These are phyloP conservation scores for Conus betulinus DNA, from an alignment of 1,140 invertebrate genomes.

Conservation along the genomic window DNA sequence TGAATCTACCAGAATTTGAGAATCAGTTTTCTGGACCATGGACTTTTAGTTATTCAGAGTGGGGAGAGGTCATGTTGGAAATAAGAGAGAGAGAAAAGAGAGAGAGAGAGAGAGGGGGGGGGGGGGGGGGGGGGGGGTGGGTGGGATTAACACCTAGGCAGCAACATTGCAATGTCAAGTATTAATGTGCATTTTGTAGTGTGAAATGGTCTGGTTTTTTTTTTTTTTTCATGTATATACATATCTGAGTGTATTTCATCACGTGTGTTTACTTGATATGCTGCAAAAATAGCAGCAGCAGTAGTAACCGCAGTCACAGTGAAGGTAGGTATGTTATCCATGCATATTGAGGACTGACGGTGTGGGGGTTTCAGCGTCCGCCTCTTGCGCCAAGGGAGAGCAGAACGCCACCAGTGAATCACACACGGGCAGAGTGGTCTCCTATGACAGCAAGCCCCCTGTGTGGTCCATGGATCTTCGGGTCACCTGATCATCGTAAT, in stretches of 20 bases:
- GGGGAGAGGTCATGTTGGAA: too few relatives aligned
- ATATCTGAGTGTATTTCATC: background rate
- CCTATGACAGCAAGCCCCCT: constrained; percentile 65
- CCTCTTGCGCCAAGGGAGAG: background rate
- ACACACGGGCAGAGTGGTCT: constrained; percentile 22
- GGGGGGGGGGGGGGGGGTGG: too few relatives aligned
- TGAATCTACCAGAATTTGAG: too few relatives aligned
- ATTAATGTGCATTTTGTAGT: background rate
- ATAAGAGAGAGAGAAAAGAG: too few relatives aligned
- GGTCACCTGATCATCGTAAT: constrained; percentile 75
- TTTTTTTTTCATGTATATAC: background rate
- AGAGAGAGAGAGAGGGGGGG: background rate
- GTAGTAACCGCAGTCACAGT: too few relatives aligned
- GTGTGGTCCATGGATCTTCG: constrained; percentile 63
- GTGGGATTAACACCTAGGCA: background rate
- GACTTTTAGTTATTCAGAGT: too few relatives aligned
- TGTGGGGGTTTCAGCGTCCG: constrained; percentile 15
- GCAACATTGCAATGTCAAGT: background rate
- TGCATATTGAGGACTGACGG: too few relatives aligned
- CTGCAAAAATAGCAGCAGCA: background rate
- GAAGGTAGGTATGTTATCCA: too few relatives aligned
- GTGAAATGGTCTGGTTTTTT: background rate
- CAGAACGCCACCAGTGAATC: constrained; percentile 12
- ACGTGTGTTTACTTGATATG: background rate
- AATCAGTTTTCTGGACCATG: too few relatives aligned